These are phyloP conservation scores for Lamellibrachia columna DNA, from an alignment of 2,888 invertebrate species.

Conservation along the genomic window DNA sequence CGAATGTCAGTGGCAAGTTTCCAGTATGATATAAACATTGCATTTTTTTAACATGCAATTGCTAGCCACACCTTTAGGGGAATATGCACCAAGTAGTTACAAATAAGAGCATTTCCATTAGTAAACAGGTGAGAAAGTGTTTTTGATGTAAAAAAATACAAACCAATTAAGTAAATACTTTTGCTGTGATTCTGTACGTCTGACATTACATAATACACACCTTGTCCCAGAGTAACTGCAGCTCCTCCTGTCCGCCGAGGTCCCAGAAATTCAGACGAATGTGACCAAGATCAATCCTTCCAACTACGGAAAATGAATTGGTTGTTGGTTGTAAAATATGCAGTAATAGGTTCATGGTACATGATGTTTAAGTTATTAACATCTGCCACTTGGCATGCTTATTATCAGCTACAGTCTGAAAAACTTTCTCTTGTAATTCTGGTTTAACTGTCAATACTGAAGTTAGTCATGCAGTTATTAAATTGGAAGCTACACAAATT, in stretches of 20 bases:
- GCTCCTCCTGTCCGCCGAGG: slow-evolving; percentile 83
- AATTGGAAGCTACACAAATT: too few species aligned
- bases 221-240: slow-evolving; percentile 98
- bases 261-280: slow-evolving; percentile 94
- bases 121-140: too few species aligned
- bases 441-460: too few species aligned
- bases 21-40: too few species aligned
- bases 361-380: not conserved
- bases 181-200: not conserved
- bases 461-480: too few species aligned
- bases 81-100: too few species aligned
- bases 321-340: not conserved
- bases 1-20: too few species aligned
- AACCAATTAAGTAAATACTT: slow-evolving; percentile 23
- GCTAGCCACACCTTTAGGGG: too few species aligned
- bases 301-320: slow-evolving; percentile 70
- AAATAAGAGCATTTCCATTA: too few species aligned
- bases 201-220: slow-evolving; percentile 67
- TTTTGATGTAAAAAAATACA: not conserved
- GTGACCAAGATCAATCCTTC: slow-evolving; percentile 90
- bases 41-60: too few species aligned
- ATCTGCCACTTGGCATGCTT: not conserved
- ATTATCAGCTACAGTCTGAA: not conserved
- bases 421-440: not conserved
- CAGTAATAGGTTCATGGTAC: not conserved